Evolutionary conservation across 2,797 vertebrate species (phyloP).

Genomic region (Phalanger gymnotis): DNA sequence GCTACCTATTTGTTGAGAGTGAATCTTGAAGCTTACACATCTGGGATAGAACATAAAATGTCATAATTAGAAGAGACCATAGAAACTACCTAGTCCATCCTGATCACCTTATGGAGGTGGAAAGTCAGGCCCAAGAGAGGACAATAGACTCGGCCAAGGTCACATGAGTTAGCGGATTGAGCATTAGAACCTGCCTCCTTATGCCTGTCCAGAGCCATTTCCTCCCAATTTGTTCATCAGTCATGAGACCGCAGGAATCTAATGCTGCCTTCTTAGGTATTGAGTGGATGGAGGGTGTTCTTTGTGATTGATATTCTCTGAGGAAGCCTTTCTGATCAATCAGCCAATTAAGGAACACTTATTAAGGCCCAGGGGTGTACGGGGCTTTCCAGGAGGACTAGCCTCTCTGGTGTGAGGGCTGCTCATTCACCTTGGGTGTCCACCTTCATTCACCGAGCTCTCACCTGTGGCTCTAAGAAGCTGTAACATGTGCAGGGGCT

Average conservation of each 20-base stretch:
- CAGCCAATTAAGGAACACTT: neutral
- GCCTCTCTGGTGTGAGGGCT: neutral
- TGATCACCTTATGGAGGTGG: neutral
- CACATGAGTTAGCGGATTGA: neutral
- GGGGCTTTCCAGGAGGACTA: neutral
- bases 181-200: neutral
- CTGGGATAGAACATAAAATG: neutral
- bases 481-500: neutral
- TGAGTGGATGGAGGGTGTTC: neutral
- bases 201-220: neutral
- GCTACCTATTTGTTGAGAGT: neutral
- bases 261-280: neutral
- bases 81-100: neutral
- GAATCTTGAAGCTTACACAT: neutral
- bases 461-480: neutral
- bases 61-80: neutral
- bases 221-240: neutral
- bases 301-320: neutral
- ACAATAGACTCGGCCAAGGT: neutral
- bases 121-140: neutral
- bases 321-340: neutral
- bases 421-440: neutral
- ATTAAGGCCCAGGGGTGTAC: neutral
- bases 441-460: neutral
- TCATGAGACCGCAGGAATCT: neutral